Conservation (phyloP, 2,113 vertebrate species). For the Oenanthe melanoleuca region DNA sequence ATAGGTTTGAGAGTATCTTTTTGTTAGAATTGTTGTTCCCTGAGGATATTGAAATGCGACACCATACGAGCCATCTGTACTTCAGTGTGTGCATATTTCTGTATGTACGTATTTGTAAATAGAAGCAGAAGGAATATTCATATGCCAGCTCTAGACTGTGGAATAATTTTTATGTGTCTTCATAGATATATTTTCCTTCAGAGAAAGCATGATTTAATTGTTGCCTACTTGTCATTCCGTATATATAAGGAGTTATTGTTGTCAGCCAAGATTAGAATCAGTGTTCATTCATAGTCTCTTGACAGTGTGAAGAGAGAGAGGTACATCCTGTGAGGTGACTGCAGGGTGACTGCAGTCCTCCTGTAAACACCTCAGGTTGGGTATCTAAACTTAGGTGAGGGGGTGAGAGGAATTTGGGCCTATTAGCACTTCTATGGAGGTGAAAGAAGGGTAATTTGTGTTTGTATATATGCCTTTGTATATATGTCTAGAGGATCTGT, state of each 20-base stretch:
- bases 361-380: background rate
- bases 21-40: background rate
- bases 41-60: background rate
- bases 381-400: background rate
- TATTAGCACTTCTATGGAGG: background rate
- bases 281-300: background rate
- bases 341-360: background rate
- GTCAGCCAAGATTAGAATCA: background rate
- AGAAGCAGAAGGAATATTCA: background rate
- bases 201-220: background rate
- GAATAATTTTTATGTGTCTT: background rate
- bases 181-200: background rate
- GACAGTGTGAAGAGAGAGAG: background rate
- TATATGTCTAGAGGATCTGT: background rate
- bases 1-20: background rate
- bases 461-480: background rate
- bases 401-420: fast-evolving
- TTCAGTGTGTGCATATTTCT: background rate
- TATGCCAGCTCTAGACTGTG: background rate
- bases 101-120: background rate
- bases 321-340: background rate
- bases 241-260: background rate
- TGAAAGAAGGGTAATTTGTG: background rate
- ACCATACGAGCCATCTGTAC: background rate
- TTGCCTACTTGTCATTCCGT: background rate